These are phyloP conservation scores for Gorsachius goisagi DNA, from an alignment of 2,113 vertebrate genomes.

Conservation along the genomic window DNA sequence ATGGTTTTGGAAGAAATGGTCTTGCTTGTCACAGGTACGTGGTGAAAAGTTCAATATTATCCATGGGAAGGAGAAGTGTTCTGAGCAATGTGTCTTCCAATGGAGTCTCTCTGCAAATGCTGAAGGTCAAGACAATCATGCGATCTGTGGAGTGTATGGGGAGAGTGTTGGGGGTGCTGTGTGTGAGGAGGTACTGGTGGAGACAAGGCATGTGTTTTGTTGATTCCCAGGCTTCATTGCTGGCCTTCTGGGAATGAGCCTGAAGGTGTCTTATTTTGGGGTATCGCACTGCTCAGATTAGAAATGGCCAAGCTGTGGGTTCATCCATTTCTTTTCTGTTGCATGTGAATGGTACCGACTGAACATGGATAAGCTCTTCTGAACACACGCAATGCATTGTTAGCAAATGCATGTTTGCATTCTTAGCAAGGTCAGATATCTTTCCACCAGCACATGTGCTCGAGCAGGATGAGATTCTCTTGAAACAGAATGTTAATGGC, in stretches of 20 bases:
- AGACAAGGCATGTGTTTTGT: background rate
- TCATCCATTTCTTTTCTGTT: too few relatives aligned
- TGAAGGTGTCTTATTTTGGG: too few relatives aligned
- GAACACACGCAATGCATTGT: too few relatives aligned
- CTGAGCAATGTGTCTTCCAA: rapidly evolving
- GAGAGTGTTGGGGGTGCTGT: rapidly evolving
- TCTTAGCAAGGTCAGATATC: too few relatives aligned
- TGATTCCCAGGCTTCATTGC: too few relatives aligned
- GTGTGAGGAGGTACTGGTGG: background rate
- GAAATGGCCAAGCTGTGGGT: too few relatives aligned
- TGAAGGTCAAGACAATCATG: rapidly evolving
- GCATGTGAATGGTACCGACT: too few relatives aligned
- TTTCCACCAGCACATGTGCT: background rate
- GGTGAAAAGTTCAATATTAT: background rate
- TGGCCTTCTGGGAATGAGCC: too few relatives aligned
- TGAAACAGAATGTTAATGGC: rapidly evolving
- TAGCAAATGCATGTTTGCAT: background rate
- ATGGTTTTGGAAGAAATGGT: background rate
- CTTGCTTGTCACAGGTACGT: rapidly evolving
- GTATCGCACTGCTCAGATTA: too few relatives aligned
- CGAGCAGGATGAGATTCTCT: background rate
- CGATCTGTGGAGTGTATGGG: rapidly evolving
- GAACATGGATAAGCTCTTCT: background rate
- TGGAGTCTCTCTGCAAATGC: too few relatives aligned
- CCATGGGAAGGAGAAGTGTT: rapidly evolving